Conservation (phyloP, 2,797 vertebrate genomes). For the Alouatta caraya region DNA sequence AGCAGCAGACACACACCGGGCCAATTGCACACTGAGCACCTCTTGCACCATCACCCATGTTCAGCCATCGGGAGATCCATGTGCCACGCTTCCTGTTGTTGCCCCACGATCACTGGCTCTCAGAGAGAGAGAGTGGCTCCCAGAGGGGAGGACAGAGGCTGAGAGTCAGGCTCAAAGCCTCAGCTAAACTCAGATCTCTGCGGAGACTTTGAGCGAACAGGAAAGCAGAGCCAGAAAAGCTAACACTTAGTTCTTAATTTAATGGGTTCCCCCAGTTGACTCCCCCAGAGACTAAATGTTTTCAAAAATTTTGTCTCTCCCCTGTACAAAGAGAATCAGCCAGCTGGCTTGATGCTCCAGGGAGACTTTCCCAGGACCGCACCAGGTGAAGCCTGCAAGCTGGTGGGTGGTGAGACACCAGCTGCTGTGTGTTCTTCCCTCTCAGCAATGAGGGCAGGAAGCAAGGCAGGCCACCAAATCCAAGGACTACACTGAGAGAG, state of each 20-base stretch:
- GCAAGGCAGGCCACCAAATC: not conserved
- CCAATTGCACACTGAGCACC: fast-evolving
- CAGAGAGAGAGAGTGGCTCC: not conserved
- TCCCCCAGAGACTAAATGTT: not conserved
- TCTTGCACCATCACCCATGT: not conserved
- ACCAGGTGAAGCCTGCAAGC: not conserved
- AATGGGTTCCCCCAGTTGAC: not conserved
- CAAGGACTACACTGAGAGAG: not conserved
- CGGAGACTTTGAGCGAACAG: conserved; percentile 31
- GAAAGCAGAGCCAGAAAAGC: not conserved
- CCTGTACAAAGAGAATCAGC: not conserved
- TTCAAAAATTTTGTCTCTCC: not conserved
- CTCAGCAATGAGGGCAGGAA: conserved; percentile 4
- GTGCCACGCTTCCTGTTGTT: not conserved
- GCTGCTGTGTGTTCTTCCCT: conserved; percentile 54
- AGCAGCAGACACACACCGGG: fast-evolving
- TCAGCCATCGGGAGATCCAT: not conserved
- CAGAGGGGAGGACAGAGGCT: not conserved
- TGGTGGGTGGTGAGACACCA: not conserved
- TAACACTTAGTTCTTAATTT: not conserved
- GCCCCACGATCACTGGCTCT: not conserved
- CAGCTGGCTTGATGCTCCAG: not conserved
- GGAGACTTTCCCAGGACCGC: not conserved
- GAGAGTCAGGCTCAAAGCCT: not conserved
- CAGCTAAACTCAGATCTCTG: not conserved